phyloP scores from a whole-genome alignment of 2,888 invertebrate genomes.

The Kryphioiulus occultus region DNA sequence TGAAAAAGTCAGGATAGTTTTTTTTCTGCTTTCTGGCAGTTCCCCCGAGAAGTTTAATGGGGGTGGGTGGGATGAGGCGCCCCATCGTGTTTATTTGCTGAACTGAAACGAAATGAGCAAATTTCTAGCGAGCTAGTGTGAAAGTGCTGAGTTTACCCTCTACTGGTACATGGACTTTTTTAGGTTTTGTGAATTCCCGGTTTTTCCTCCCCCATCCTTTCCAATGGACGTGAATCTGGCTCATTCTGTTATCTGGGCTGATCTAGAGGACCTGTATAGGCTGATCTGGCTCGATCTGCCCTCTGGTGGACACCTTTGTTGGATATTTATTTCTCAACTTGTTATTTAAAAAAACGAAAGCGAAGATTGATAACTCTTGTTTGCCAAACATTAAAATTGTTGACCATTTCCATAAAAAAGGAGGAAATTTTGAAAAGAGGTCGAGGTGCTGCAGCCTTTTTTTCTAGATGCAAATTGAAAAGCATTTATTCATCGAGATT shows the following conservation, averaged over 20 bases:
- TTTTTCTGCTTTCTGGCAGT: neutral
- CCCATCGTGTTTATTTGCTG: conserved; percentile 20
- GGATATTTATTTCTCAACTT: neutral
- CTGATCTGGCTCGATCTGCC: neutral
- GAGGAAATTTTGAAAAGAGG: neutral
- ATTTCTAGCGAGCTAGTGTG: neutral
- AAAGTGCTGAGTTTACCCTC: neutral
- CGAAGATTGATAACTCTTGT: conserved; percentile 12
- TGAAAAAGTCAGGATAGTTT: conserved; percentile 4
- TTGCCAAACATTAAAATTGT: neutral
- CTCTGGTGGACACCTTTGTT: neutral
- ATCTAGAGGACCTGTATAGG: too few relatives aligned
- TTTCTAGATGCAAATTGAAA: neutral
- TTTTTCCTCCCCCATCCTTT: neutral
- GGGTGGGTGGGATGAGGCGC: neutral
- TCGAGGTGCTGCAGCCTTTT: neutral
- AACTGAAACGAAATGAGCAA: conserved; percentile 36
- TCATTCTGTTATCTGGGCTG: neutral
- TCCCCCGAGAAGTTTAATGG: neutral
- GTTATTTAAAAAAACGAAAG: neutral
- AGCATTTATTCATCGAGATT: conserved; percentile 9
- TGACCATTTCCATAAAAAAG: neutral
- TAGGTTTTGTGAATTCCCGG: neutral
- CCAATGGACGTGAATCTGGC: too few relatives aligned
- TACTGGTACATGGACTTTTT: neutral